Percentiles rank a stretch among this genome's conserved stretches.
phyloP scores from a whole-genome alignment of 2,113 vertebrate genomes.

The Mola mola region DNA sequence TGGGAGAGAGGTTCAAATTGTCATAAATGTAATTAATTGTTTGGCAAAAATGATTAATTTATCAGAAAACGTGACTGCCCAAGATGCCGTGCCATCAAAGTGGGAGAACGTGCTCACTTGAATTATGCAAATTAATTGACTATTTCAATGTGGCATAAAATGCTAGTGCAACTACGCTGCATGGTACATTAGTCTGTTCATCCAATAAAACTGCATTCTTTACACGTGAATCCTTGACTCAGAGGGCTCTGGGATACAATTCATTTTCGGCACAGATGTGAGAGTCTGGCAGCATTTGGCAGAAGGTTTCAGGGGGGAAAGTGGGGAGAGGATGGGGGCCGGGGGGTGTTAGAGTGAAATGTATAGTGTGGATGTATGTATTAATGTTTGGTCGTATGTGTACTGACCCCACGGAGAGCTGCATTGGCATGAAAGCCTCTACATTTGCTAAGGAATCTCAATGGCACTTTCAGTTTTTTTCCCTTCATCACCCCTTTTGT shows the following conservation, averaged over 20 bases:
- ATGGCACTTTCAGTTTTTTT: constrained; percentile 44
- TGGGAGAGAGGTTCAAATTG: constrained; percentile 93
- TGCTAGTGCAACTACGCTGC: constrained; percentile 94
- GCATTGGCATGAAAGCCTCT: constrained; percentile 44
- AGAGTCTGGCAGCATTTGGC: constrained; percentile 77
- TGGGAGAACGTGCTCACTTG: constrained; percentile 91
- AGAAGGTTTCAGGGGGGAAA: constrained; percentile 63
- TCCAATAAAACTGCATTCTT: constrained; percentile 93
- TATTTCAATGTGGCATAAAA: constrained; percentile 99
- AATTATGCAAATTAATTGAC: constrained; percentile 99
- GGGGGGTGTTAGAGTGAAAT: constrained; percentile 22
- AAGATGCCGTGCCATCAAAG: constrained; percentile 91
- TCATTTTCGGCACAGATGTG: constrained; percentile 86
- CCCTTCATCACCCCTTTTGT: constrained; percentile 69
- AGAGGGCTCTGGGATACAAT: constrained; percentile 85
- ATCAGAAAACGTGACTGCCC: constrained; percentile 87
- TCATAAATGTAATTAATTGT: constrained; percentile 99
- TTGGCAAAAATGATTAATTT: constrained; percentile 95
- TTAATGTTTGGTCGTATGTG: constrained; percentile 34
- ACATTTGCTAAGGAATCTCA: constrained; percentile 42
- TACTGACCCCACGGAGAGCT: constrained; percentile 59
- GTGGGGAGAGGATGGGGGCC: constrained; percentile 15
- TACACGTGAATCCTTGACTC: constrained; percentile 86
- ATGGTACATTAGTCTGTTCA: constrained; percentile 99
- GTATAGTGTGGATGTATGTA: constrained; percentile 43